These are phyloP conservation scores for Caenorhabditis japonica DNA, from an alignment of 2,888 invertebrate genomes.

Conservation along the genomic window DNA sequence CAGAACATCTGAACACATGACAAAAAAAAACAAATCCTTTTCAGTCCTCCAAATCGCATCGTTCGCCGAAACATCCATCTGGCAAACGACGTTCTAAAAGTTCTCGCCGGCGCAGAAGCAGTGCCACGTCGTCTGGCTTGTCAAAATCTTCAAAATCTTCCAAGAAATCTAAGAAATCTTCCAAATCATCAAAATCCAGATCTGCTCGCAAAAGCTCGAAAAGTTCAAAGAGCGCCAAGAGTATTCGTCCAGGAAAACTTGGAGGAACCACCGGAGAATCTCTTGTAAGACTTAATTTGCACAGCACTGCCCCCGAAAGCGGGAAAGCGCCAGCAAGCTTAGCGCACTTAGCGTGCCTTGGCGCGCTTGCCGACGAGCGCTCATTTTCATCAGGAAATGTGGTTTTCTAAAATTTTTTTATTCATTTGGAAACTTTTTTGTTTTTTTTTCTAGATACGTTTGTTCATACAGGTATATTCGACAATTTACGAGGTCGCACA, in stretches of 20 bases:
- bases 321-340: too few species aligned
- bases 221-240: constrained; percentile 5
- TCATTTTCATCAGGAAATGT: too few species aligned
- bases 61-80: constrained; percentile 4
- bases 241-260: constrained; percentile 7
- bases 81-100: constrained; percentile 16
- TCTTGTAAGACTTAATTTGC: too few species aligned
- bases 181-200: constrained; percentile 12
- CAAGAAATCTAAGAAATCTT: constrained; percentile 5
- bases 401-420: too few species aligned
- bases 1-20: not conserved
- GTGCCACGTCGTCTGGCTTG: constrained; percentile 9
- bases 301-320: too few species aligned
- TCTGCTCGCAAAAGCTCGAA: constrained; percentile 9
- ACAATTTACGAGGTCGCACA: too few species aligned
- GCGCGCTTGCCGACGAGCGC: too few species aligned
- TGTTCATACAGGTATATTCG: too few species aligned
- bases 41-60: not conserved
- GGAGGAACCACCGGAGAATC: too few species aligned
- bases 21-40: not conserved
- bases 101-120: not conserved
- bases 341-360: too few species aligned
- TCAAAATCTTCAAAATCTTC: constrained; percentile 29
- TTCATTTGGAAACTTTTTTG: too few species aligned
- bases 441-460: too few species aligned